These are phyloP conservation scores for Elaphurus davidianus DNA, from an alignment of 2,113 vertebrate species.

Conservation along the genomic window DNA sequence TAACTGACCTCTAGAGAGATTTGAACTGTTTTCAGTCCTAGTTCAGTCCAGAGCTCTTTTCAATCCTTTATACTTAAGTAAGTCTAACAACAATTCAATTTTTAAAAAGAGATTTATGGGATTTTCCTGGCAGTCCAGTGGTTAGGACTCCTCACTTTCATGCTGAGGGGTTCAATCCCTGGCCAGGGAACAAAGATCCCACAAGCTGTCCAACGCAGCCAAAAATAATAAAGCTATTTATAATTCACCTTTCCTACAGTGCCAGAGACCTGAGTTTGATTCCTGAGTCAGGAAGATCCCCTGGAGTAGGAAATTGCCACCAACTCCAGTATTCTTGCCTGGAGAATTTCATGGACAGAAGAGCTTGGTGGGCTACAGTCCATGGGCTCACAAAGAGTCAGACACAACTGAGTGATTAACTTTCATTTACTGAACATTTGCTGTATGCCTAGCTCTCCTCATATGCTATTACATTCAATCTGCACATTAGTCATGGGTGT, in stretches of 20 bases:
- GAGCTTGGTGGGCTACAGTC: neutral
- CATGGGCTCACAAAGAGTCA: neutral
- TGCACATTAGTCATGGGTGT: no score
- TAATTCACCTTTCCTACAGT: neutral
- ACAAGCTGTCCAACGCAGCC: rapidly evolving
- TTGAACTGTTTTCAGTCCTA: neutral
- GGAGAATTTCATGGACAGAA: neutral
- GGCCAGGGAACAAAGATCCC: neutral
- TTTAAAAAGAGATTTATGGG: neutral
- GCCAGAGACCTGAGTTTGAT: neutral
- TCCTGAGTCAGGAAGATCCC: neutral
- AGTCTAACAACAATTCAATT: neutral
- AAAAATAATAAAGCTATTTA: neutral
- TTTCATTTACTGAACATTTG: neutral
- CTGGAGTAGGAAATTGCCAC: neutral
- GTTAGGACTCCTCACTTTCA: neutral
- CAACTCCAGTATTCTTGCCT: neutral
- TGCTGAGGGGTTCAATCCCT: neutral
- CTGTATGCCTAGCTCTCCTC: neutral
- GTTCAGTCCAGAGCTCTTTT: no score
- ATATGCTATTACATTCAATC: rapidly evolving
- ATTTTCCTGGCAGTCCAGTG: neutral
- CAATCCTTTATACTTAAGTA: no score
- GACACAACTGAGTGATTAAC: neutral
- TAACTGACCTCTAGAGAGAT: neutral